These are phyloP conservation scores for Pyrocoelia pectoralis DNA, from an alignment of 2,888 invertebrate species.

Conservation along the genomic window DNA sequence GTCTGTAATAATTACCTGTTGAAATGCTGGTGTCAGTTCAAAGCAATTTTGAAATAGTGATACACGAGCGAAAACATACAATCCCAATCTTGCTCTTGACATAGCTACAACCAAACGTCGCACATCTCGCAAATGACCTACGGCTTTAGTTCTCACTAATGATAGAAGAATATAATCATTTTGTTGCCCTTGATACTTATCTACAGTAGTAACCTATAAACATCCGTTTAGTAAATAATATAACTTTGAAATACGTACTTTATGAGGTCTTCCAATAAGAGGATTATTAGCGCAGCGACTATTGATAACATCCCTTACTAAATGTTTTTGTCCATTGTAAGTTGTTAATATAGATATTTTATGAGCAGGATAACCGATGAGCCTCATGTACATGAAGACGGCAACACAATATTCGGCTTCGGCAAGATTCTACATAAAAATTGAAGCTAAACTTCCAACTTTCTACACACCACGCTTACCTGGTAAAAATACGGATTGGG, in stretches of 20 bases:
- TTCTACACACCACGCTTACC: background rate
- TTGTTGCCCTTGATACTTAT: constrained; percentile 99
- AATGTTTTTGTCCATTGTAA: constrained; percentile 98
- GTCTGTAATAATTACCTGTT: constrained; percentile 75
- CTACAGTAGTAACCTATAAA: constrained; percentile 87
- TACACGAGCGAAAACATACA: constrained; percentile 95
- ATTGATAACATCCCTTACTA: constrained; percentile 95
- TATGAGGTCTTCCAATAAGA: constrained; percentile 90
- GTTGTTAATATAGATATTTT: constrained; percentile 98
- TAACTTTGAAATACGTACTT: constrained; percentile 64
- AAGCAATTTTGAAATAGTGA: constrained; percentile 95
- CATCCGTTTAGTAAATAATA: background rate
- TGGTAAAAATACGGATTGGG: constrained; percentile 87
- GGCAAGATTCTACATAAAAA: constrained; percentile 72
- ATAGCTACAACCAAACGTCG: constrained; percentile 97
- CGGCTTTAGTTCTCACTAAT: constrained; percentile 92
- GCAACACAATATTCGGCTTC: constrained; percentile 97
- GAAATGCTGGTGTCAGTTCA: constrained; percentile 95
- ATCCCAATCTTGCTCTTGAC: constrained; percentile 94
- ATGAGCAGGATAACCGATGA: constrained; percentile 95
- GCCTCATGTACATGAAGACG: constrained; percentile 97
- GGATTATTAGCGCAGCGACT: constrained; percentile 94
- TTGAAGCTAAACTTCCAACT: constrained; percentile 12
- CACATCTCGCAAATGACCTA: constrained; percentile 97
- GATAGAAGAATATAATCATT: constrained; percentile 98